phyloP scores from a whole-genome alignment of 2,888 invertebrate species.

The Thymelicus sylvestris region DNA sequence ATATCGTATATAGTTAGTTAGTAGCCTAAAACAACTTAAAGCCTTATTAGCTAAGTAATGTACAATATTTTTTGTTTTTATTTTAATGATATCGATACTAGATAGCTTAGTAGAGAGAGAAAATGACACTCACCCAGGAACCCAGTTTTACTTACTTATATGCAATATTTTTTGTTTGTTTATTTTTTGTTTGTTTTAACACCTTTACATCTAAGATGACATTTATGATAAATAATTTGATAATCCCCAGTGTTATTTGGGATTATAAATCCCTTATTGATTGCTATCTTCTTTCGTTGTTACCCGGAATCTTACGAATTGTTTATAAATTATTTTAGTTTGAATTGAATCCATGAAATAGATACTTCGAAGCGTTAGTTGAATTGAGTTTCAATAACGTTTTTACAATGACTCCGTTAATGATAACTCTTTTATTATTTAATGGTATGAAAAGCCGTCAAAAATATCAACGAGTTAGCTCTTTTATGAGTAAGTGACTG shows the following conservation, averaged over 20 bases:
- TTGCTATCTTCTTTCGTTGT: constrained; percentile 10
- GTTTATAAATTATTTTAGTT: background rate
- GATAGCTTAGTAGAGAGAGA: too few species aligned
- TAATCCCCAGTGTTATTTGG: constrained; percentile 14
- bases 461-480: background rate
- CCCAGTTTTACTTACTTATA: too few species aligned
- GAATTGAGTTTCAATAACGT: background rate
- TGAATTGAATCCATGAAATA: background rate
- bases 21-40: too few species aligned
- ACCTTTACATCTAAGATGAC: constrained; percentile 13
- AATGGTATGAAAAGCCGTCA: background rate
- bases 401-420: background rate
- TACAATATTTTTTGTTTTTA: too few species aligned
- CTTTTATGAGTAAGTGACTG: background rate
- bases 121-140: too few species aligned
- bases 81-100: too few species aligned
- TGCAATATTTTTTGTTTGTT: background rate
- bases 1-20: too few species aligned
- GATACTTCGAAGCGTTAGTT: background rate
- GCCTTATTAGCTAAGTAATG: too few species aligned
- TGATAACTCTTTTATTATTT: background rate
- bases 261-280: constrained; percentile 13
- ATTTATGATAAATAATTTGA: constrained; percentile 3
- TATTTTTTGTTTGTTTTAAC: constrained; percentile 1
- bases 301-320: background rate